These are phyloP conservation scores for Nyleta sp. DNA, from an alignment of 2,888 invertebrate species.

Conservation along the genomic window DNA sequence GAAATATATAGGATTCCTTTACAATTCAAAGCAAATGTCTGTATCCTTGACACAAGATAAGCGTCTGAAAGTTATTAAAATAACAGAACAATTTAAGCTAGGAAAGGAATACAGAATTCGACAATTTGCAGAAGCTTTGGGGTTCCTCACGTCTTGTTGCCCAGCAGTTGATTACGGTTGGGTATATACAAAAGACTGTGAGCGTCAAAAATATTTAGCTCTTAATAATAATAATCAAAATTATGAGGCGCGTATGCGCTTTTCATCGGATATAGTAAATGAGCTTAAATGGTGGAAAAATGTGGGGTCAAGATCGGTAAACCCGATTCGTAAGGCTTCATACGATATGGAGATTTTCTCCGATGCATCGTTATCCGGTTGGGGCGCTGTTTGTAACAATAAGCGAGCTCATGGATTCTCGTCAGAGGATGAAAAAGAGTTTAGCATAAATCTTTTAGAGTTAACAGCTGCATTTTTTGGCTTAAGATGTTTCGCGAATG, in stretches of 20 bases:
- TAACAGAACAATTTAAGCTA: slow-evolving; percentile 7
- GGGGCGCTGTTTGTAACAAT: slow-evolving; percentile 39
- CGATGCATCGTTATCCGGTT: slow-evolving; percentile 32
- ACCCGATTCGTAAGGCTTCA: not conserved
- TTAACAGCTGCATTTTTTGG: slow-evolving; percentile 56
- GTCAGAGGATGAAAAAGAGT: slow-evolving; percentile 23
- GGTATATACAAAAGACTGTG: slow-evolving; percentile 34
- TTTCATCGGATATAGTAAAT: not conserved
- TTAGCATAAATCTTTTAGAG: slow-evolving; percentile 57
- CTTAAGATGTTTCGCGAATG: slow-evolving; percentile 54
- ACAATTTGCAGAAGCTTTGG: slow-evolving; percentile 24
- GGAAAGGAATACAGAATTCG: slow-evolving; percentile 14
- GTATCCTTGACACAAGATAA: slow-evolving; percentile 26
- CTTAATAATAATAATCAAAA: slow-evolving; percentile 1
- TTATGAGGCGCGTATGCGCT: slow-evolving; percentile 8
- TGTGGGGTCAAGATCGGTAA: not conserved
- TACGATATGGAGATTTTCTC: slow-evolving; percentile 20
- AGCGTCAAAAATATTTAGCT: slow-evolving; percentile 10
- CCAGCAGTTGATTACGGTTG: slow-evolving; percentile 40
- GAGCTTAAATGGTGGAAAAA: slow-evolving; percentile 21
- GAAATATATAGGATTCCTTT: slow-evolving; percentile 29
- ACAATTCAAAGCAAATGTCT: slow-evolving; percentile 1
- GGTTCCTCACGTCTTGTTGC: slow-evolving; percentile 35
- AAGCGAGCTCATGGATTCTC: slow-evolving; percentile 44
- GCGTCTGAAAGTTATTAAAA: not conserved